Evolutionary conservation across 2,797 vertebrate species (phyloP), one percentile per base, ranked within the genome.

Genomic region (Catostomus latipinnis): DNA sequence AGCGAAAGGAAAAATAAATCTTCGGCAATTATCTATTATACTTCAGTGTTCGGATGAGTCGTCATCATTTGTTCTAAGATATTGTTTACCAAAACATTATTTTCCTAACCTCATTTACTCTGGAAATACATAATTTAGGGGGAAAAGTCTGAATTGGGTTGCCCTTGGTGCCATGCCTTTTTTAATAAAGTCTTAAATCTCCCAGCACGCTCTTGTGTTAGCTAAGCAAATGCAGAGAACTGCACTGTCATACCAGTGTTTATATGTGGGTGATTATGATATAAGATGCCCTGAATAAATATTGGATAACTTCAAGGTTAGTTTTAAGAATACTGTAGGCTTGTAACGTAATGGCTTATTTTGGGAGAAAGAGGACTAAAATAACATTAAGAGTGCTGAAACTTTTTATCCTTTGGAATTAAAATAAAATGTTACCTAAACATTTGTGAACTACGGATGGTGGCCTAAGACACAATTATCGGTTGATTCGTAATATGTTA

Each of bases 201-300:
- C n/a, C 4, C 53, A 57, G 5, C 18, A 48, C 8, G 10, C 12
- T 8, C 46, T 43, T 34, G 11, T 71, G 76, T 78, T 71, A 49
- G 76, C 57, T 54, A 53, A 62, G 76, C 49, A 62, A 45, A 73
- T 65, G 52, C 49, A 49, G 69, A 65, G 22, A 67, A 62, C 54
- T 80, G 78, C 34, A 34, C 34, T 4, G 34, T 34, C 34, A 34
- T 34, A 2, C 34, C 34, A 34, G 34, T 34, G 34, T 34, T 34
- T 34, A 34, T 34, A 34, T 34, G 34, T 34, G 34, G 34, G 34
- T 45, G 74, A 53, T 67, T 54, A 53, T 67, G 74, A 54, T 58
- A 61, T 52, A 77, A 65, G 16, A 43, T 52, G 61, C 45, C 52
- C 52, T 66, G 43, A 71, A 72, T 63, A 77, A 60, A 66, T 49